Percentiles rank a stretch among this genome's conserved stretches.
Evolutionary conservation across 2,797 vertebrate genomes (phyloP).

Genomic region (Gymnocypris eckloni): DNA sequence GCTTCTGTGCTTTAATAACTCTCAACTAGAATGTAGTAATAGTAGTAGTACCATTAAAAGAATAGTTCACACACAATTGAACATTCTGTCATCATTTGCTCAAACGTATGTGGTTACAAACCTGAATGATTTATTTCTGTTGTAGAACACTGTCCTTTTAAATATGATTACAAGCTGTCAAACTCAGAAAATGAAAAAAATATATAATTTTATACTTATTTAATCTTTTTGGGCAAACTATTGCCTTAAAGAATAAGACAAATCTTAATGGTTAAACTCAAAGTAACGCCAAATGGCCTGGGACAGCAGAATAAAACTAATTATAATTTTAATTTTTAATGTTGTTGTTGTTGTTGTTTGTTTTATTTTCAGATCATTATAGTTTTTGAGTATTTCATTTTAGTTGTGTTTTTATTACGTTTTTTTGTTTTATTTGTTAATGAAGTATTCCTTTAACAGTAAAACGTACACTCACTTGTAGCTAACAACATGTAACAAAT

Average conservation of each 20-base stretch:
- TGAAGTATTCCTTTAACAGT: no score
- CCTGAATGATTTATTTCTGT: background rate
- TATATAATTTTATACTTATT: background rate
- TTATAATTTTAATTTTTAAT: background rate
- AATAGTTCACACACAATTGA: background rate
- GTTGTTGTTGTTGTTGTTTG: no score
- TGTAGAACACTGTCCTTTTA: background rate
- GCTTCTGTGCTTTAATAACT: slow-evolving; percentile 16
- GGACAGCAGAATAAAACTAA: background rate
- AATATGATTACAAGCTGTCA: background rate
- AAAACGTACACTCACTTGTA: no score
- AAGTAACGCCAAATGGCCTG: background rate
- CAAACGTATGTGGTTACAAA: background rate
- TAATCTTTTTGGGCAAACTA: background rate
- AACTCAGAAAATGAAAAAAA: background rate
- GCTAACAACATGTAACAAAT: background rate
- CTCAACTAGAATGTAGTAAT: slow-evolving; percentile 66
- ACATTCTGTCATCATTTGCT: background rate
- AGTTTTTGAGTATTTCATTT: background rate
- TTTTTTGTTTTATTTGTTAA: no score
- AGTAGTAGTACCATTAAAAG: slow-evolving; percentile 64
- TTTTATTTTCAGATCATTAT: background rate
- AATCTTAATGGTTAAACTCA: background rate
- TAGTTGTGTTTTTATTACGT: no score
- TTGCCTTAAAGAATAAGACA: background rate